Base-by-base conservation (phyloP, 2,888 invertebrate genomes). In the Stenichneumon culpator region DNA sequence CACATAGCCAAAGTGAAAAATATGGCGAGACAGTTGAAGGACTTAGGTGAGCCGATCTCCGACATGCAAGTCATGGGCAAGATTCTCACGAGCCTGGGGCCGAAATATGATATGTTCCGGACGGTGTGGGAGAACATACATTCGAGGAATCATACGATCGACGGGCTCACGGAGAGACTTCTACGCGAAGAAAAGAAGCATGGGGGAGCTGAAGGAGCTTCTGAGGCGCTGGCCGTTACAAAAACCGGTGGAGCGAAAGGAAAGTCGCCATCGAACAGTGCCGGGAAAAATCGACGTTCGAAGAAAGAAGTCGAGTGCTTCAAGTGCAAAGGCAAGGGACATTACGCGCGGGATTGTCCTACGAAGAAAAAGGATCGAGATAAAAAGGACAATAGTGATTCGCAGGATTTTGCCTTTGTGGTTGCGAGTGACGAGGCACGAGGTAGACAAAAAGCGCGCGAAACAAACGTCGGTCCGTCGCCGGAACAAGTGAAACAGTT, bases 221-320 rank as follows among this genome's bases (percentile, higher is more conserved):
- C 28, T 11, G 68, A 69, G 25, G 68, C 68, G 39, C 28, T 68
- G 2, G 16, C 57, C 3, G 78, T 68, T 0, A 25, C 68, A 19
- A 67, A 22, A 36, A 79, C 6, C 19, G 6, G 6, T 54, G 9
- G 22, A 4, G 19, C 47, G 6, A 63, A 78, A 72, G 47, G 52
- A 0, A 19, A 19, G 5, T 1, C 16, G 11, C 5, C 14, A 77
- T 77, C 54, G 36, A 70, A 70, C 2, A n/a, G 16, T 50, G 50
- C 5, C 14, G 5, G 5, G 50, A 50, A 50, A 50, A 74, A 63
- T 52, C 28, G 14, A 16, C 22, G n/a, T n/a, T 14, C 36, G 63
- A 81, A 73, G 9, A 73, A 73, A 81, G 52, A 22, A 5, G n/a
- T 54, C 0, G 52, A 19, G 25, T 82, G 82, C n/a, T 82, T 9